Evolutionary conservation across 2,888 invertebrate genomes (phyloP).

Genomic region (Eupithecia insigniata): DNA sequence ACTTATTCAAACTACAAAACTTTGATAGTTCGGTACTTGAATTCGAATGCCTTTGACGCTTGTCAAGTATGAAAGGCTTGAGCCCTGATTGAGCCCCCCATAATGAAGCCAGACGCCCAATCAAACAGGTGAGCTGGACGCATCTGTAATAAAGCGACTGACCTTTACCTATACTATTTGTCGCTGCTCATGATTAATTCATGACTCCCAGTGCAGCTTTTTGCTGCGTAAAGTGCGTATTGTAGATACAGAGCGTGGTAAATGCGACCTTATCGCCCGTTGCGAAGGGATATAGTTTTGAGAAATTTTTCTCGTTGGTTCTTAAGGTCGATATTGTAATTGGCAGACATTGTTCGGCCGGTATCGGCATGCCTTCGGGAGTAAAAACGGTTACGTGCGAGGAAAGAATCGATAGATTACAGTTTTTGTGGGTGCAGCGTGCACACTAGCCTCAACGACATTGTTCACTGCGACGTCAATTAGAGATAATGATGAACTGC

Average conservation of each 20-base stretch:
- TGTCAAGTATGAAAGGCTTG: background rate
- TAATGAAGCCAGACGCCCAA: slow-evolving; percentile 52
- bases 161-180: slow-evolving; percentile 80
- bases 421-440: slow-evolving; percentile 64
- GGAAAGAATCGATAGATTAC: slow-evolving; percentile 78
- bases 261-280: slow-evolving; percentile 49
- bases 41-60: slow-evolving; percentile 12
- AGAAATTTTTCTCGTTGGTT: slow-evolving; percentile 52
- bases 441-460: slow-evolving; percentile 71
- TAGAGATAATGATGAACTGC: slow-evolving; percentile 77
- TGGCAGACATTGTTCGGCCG: slow-evolving; percentile 62
- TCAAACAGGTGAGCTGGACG: slow-evolving; percentile 67
- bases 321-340: slow-evolving; percentile 74
- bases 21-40: background rate
- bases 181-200: slow-evolving; percentile 78
- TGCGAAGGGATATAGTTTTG: slow-evolving; percentile 44
- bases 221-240: slow-evolving; percentile 71
- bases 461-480: slow-evolving; percentile 77
- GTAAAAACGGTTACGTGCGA: slow-evolving; percentile 73
- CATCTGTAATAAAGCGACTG: slow-evolving; percentile 74
- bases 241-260: slow-evolving; percentile 52
- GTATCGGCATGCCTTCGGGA: slow-evolving; percentile 70
- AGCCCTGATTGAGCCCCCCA: slow-evolving; percentile 39
- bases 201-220: slow-evolving; percentile 65
- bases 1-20: background rate